These are phyloP conservation scores for Paraescarpia echinospica DNA, from an alignment of 1,140 invertebrate genomes.

Conservation along the genomic window DNA sequence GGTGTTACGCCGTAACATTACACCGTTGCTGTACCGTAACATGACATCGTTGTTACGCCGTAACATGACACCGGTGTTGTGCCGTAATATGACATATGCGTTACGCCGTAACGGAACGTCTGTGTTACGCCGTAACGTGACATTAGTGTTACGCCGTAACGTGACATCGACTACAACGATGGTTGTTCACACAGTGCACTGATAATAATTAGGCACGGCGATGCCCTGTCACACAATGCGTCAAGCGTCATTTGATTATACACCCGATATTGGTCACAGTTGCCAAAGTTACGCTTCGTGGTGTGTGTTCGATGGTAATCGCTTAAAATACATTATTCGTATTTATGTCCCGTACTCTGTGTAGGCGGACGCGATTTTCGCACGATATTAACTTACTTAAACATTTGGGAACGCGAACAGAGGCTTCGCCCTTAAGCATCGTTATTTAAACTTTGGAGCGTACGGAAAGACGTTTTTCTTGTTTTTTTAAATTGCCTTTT, in stretches of 20 bases:
- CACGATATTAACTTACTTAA: not conserved
- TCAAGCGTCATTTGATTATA: not conserved
- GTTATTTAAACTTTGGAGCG: not conserved
- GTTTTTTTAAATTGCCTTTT: not conserved
- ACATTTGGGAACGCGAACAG: not conserved
- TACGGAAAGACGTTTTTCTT: not conserved
- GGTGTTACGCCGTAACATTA: too few relatives aligned
- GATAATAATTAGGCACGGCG: not conserved
- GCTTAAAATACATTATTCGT: not conserved
- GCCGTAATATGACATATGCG: too few relatives aligned
- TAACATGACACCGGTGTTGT: too few relatives aligned
- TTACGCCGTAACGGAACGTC: too few relatives aligned
- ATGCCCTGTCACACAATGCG: not conserved
- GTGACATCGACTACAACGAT: not conserved
- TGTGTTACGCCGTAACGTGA: too few relatives aligned
- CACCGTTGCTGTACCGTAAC: too few relatives aligned
- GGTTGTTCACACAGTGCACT: not conserved
- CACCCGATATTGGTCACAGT: not conserved
- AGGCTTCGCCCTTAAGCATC: not conserved
- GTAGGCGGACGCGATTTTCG: not conserved
- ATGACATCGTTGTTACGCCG: too few relatives aligned
- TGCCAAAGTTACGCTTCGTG: not conserved
- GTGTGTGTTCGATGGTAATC: too few relatives aligned
- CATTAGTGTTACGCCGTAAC: too few relatives aligned
- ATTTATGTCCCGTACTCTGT: not conserved